Base-by-base conservation (phyloP, 1,140 invertebrate genomes). In the Dreissena polymorpha region DNA sequence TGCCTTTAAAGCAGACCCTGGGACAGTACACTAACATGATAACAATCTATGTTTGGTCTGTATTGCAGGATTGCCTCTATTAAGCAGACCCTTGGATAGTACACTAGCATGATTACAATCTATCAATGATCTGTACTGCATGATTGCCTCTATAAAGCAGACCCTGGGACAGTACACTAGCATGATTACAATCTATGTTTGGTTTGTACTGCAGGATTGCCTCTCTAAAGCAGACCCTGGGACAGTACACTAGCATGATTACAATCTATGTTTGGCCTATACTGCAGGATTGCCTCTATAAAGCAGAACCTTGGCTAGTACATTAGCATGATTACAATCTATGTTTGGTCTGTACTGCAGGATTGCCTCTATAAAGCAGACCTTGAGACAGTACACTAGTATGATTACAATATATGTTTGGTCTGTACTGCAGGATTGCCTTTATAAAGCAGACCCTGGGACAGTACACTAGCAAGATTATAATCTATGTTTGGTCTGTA, bases 301-400 rank as follows among this genome's bases (percentile, higher is more conserved):
- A 95, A 96, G 93, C 94, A 96, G 93, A 93, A 94, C 16, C 92
- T 97, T 67, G 96, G 95, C 65, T 93, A 96, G 86, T 95, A 95
- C 91, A 90, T n/a, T 39, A 39, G 39, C 39, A 39, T 39, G 39
- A 39, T 39, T 39, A 39, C 2, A 39, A 39, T 2, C 39, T 39
- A 39, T 39, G 3, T 8, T 39, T 39, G 39, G 39, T 2, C 39
- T 39, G 39, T 39, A 27, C 79, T 84, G 50, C 80, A 90, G 91
- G 74, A 95, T 97, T 86, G 97, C 96, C 0, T 94, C 95, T 71
- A 96, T 98, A 67, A 95, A 96, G 93, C 94, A 96, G 93, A 93
- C 94, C 16, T 92, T 97, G 69, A 96, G 95, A 67, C 93, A 96
- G 86, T 95, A 95, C 91, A 90, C 93, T 49, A 39, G 39, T 8